Percentiles rank a stretch among this genome's conserved stretches.
Evolutionary conservation across 2,113 vertebrate species (phyloP).

Genomic region (Chaetura pelagica): DNA sequence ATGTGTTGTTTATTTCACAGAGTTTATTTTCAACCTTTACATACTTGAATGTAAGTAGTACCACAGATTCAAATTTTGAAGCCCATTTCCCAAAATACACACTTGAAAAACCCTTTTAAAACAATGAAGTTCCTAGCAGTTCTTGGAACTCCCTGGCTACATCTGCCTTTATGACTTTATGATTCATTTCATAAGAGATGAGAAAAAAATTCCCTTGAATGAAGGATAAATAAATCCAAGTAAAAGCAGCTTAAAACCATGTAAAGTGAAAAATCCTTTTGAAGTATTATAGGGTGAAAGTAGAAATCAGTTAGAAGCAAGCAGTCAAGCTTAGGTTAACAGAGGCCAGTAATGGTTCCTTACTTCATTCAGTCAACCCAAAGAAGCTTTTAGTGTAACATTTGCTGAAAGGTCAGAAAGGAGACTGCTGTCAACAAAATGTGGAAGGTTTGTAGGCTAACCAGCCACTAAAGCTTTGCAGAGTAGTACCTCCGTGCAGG

Average conservation of each 20-base stretch:
- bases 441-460: neutral
- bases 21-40: neutral
- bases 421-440: neutral
- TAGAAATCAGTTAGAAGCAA: neutral
- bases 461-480: neutral
- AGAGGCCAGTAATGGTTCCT: neutral
- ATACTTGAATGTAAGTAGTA: neutral
- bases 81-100: neutral
- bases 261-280: neutral
- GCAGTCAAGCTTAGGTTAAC: neutral
- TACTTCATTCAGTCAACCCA: neutral
- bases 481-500: neutral
- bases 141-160: neutral
- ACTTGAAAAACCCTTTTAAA: neutral
- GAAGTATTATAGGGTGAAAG: neutral
- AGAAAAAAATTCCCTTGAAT: neutral
- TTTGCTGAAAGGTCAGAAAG: neutral
- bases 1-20: neutral
- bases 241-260: neutral
- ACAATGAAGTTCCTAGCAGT: neutral
- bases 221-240: neutral
- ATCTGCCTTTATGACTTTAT: neutral
- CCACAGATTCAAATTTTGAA: neutral
- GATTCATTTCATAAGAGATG: neutral
- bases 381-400: neutral